Evolutionary conservation across 92 coral and sea anemone genomes (phyloP), one percentile per base, ranked within the genome.

Genomic region (Meandrina meandrites): DNA sequence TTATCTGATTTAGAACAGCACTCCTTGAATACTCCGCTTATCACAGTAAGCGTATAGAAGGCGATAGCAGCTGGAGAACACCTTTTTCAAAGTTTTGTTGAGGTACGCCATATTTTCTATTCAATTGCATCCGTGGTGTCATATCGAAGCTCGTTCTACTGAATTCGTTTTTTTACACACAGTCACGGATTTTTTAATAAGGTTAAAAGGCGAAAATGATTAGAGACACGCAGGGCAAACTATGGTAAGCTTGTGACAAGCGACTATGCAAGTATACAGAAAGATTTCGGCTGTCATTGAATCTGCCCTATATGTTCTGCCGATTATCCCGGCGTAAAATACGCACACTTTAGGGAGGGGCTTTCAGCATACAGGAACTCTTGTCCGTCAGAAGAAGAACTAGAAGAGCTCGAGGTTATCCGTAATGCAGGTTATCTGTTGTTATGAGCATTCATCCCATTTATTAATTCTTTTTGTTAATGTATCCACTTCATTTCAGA

Each of bases 21-120:
- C 82, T 58, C 50, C 48, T 10, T 57, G 12, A 79, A 79, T 35
- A 79, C 69, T 82, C 37, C 56, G 58, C 79, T 71, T 37, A 40
- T 19, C 27, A 80, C 64, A 1, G n/a, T n/a, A n/a, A 60, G 21
- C 36, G 22, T 40, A n/a, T 21, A 62, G 36, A 58, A n/a, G 36
- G 32, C 54, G 42, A 62, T 27, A 22, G 37, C 19, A 28, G 64
- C 62, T 47, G 60, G 40, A 77, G 81, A 34, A 77, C 62, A 6
- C 81, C n/a, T 50, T 77, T 30, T 50, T 77, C 4, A 5, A 48
- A n/a, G 30, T 48, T 77, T n/a, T 16, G 21, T 30, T 48, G 35
- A 51, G 66, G 81, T 48, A 60, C 24, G 27, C 50, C 53, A 1
- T 34, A 32, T 6, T 56, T 79, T 9, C 11, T 35, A 19, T 36